These are phyloP conservation scores for Mamestra configurata DNA, from an alignment of 1,140 invertebrate genomes.

Conservation along the genomic window DNA sequence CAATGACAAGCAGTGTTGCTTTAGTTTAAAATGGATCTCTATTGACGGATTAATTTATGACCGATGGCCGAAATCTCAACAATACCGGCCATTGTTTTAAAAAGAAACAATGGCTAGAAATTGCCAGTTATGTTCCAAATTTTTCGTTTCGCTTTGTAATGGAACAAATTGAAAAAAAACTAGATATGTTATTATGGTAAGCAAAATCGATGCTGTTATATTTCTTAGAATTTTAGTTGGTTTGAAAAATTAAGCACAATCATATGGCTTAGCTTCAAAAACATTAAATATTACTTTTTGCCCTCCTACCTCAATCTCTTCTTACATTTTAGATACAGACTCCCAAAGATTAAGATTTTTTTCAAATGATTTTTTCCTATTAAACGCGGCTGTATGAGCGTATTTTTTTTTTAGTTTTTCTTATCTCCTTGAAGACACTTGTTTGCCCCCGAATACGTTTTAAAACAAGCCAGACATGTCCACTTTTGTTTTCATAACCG, in stretches of 20 bases:
- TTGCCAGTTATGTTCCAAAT: conserved; percentile 9
- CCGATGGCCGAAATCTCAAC: conserved; percentile 20
- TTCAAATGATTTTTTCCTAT: no score
- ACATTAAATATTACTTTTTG: no score
- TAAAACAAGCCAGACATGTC: conserved; percentile 34
- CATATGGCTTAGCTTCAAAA: no score
- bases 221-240: no score
- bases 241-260: no score
- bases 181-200: no score
- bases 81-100: conserved; percentile 27
- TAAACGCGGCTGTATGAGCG: no score
- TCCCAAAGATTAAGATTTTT: no score
- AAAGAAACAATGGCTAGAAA: conserved; percentile 33
- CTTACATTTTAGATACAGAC: no score
- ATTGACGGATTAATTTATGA: conserved; percentile 41
- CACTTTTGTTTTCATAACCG: conserved; percentile 14
- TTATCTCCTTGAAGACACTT: conserved; percentile 16
- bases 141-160: conserved; percentile 13
- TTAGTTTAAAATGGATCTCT: conserved; percentile 40
- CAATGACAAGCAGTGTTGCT: conserved; percentile 42
- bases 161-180: background rate
- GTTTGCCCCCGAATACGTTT: background rate
- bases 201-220: no score
- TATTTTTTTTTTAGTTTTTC: background rate
- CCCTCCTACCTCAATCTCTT: no score